phyloP scores from a whole-genome alignment of 1,140 invertebrate species.

The Drosophila kurseongensis region DNA sequence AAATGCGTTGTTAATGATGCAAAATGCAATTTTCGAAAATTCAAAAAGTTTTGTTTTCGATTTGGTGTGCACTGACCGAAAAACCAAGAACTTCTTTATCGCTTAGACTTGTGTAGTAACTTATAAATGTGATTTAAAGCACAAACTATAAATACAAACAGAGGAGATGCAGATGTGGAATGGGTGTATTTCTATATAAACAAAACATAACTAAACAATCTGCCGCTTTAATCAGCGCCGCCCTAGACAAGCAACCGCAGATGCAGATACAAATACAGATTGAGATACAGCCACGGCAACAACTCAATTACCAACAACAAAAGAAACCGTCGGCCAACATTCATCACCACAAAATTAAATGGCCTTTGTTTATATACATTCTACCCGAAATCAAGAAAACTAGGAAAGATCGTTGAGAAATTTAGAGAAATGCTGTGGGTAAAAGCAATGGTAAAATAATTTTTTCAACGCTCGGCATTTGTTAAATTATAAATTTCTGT shows the following conservation, averaged over 20 bases:
- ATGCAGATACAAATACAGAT: conserved; percentile 27
- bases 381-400: conserved; percentile 27
- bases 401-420: conserved; percentile 62
- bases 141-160: conserved; percentile 33
- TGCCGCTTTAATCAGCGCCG: conserved; percentile 78
- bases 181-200: conserved; percentile 59
- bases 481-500: conserved; percentile 83
- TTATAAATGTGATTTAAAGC: conserved; percentile 35
- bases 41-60: conserved; percentile 70
- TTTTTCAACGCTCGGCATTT: conserved; percentile 76
- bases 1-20: conserved; percentile 83
- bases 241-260: conserved; percentile 38
- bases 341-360: conserved; percentile 81
- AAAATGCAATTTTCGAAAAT: conserved; percentile 80
- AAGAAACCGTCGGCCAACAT: conserved; percentile 69
- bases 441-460: conserved; percentile 72
- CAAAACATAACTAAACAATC: conserved; percentile 68
- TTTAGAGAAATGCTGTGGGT: conserved; percentile 70
- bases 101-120: background rate
- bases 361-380: conserved; percentile 79
- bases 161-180: background rate
- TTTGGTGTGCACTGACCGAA: conserved; percentile 36
- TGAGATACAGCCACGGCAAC: conserved; percentile 47
- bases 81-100: background rate
- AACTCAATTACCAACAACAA: conserved; percentile 72